A percentile compares a stretch with the other conserved stretches of the same genome.
These are phyloP conservation scores for Pangasianodon gigas DNA, from an alignment of 2,113 vertebrate species.

Conservation along the genomic window DNA sequence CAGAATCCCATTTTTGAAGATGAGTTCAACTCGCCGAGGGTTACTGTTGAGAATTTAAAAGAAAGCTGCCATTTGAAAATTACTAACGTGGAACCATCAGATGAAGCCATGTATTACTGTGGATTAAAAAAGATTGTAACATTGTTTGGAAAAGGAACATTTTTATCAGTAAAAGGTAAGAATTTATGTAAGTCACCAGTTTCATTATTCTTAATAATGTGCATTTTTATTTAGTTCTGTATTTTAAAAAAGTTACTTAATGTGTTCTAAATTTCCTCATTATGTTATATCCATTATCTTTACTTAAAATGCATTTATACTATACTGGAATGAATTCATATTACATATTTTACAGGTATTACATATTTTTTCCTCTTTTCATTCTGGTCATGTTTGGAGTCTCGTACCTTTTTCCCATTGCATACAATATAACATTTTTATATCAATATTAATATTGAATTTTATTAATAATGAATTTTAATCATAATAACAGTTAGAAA, in stretches of 20 bases:
- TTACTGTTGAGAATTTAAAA: background rate
- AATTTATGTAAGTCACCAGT: background rate
- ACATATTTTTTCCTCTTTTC: too few relatives aligned
- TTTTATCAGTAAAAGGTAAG: slow-evolving; percentile 31
- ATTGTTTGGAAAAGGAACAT: slow-evolving; percentile 37
- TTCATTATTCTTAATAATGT: background rate
- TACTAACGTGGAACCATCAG: slow-evolving; percentile 4
- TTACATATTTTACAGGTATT: too few relatives aligned
- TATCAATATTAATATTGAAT: too few relatives aligned
- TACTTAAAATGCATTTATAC: background rate
- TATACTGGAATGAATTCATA: too few relatives aligned
- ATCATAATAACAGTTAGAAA: too few relatives aligned
- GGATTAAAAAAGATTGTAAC: background rate
- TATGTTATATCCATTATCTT: background rate
- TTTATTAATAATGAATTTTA: too few relatives aligned
- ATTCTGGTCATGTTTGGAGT: too few relatives aligned
- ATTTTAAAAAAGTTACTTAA: background rate
- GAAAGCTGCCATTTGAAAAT: slow-evolving; percentile 4
- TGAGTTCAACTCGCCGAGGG: slow-evolving; percentile 1
- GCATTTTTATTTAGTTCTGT: background rate
- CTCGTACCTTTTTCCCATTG: too few relatives aligned
- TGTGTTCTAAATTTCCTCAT: background rate
- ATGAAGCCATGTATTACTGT: slow-evolving; percentile 35
- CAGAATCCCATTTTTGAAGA: background rate
- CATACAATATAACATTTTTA: too few relatives aligned